phyloP scores from a whole-genome alignment of 2,888 invertebrate species.

The Calliphora vomitoria region DNA sequence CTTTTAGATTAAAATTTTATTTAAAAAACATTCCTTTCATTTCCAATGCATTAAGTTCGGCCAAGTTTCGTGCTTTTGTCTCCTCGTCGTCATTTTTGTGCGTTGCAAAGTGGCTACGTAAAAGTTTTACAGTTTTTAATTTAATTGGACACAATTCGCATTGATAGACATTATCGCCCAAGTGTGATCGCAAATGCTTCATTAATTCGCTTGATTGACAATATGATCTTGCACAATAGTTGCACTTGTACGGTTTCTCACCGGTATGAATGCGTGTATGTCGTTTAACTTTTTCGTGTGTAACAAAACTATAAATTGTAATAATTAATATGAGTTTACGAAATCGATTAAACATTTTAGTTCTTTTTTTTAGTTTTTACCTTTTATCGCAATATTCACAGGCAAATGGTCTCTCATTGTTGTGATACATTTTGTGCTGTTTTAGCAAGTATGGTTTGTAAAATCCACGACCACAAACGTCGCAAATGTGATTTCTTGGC shows the following conservation, averaged over 20 bases:
- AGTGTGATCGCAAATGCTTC: conserved; percentile 85
- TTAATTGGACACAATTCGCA: conserved; percentile 80
- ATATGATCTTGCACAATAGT: conserved; percentile 75
- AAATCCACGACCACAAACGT: conserved; percentile 67
- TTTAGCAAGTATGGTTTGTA: conserved; percentile 64
- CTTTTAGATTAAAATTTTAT: conserved; percentile 30
- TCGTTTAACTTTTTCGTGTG: conserved; percentile 86
- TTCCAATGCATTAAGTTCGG: conserved; percentile 64
- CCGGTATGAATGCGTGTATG: conserved; percentile 87
- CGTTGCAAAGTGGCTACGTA: conserved; percentile 74
- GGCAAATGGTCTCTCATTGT: conserved; percentile 58
- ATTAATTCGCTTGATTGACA: conserved; percentile 76
- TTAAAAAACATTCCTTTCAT: conserved; percentile 64
- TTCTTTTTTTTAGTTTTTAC: background rate
- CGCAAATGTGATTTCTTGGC: conserved; percentile 69
- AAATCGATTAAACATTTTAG: background rate
- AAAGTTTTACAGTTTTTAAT: conserved; percentile 73
- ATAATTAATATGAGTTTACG: background rate
- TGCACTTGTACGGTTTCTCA: conserved; percentile 77
- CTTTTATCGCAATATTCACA: conserved; percentile 69
- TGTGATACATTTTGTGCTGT: conserved; percentile 71
- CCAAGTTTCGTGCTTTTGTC: conserved; percentile 66
- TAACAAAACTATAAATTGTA: conserved; percentile 84
- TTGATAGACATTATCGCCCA: conserved; percentile 86
- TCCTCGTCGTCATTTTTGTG: conserved; percentile 75